These are phyloP conservation scores for Holothuria leucospilota DNA, from an alignment of 53 echinoderm and acorn worm genomes.

Conservation along the genomic window DNA sequence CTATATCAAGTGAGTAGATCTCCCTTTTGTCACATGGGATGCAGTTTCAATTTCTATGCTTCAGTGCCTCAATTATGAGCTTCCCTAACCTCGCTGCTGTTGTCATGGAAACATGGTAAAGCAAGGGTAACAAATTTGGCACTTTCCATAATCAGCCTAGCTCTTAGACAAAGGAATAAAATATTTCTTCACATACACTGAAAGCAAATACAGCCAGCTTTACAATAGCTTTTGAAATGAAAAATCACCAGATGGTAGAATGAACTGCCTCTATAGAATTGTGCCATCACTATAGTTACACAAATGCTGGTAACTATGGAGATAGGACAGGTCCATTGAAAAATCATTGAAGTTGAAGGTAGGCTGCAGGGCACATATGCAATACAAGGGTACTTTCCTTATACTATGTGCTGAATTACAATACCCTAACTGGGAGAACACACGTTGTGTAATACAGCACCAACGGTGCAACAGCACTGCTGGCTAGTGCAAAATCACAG, in stretches of 20 bases:
- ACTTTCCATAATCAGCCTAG: too few species aligned
- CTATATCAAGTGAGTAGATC: too few species aligned
- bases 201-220: not conserved
- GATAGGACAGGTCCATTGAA: not conserved
- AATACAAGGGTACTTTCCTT: not conserved
- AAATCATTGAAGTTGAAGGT: conserved; percentile 25
- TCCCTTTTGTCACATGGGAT: not conserved
- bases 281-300: conserved; percentile 24
- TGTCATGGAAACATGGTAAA: not conserved
- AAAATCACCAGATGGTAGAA: conserved; percentile 38
- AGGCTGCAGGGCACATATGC: not conserved
- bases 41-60: conserved; percentile 36
- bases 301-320: conserved; percentile 30
- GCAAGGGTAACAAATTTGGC: too few species aligned
- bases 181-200: conserved; percentile 24
- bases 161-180: not conserved
- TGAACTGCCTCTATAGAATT: not conserved
- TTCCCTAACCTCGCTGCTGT: not conserved
- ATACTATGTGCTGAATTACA: too few species aligned
- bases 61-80: conserved; percentile 32
- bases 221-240: not conserved
- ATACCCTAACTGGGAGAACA: too few species aligned
- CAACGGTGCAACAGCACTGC: too few species aligned
- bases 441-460: too few species aligned
- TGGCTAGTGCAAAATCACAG: too few species aligned